These are phyloP conservation scores for Amphiprion percula DNA, from an alignment of 2,113 vertebrate genomes.

Conservation along the genomic window DNA sequence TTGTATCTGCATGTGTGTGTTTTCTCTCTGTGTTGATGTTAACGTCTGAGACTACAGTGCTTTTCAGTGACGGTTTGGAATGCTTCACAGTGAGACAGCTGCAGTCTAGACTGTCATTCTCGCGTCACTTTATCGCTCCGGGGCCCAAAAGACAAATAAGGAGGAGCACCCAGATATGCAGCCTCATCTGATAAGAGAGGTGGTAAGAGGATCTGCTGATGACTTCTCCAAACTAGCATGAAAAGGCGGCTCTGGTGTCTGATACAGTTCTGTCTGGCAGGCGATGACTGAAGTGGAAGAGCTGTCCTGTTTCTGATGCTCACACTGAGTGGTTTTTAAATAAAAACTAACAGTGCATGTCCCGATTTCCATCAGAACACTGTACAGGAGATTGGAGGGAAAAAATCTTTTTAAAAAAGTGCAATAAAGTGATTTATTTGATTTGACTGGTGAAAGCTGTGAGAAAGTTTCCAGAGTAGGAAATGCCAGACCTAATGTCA, in stretches of 20 bases:
- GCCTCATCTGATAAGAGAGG: constrained; percentile 73
- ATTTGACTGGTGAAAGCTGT: constrained; percentile 47
- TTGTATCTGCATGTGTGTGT: constrained; percentile 15
- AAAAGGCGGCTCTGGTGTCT: constrained; percentile 53
- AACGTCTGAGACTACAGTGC: constrained; percentile 32
- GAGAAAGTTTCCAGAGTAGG: constrained; percentile 68
- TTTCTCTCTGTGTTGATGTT: neutral
- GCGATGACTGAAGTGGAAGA: constrained; percentile 49
- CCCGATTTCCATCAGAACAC: neutral
- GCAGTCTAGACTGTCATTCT: constrained; percentile 80
- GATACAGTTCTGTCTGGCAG: constrained; percentile 19
- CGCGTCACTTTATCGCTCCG: constrained; percentile 62
- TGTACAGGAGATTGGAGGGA: neutral
- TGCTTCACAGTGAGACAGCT: constrained; percentile 73
- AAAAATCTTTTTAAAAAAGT: neutral
- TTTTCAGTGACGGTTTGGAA: constrained; percentile 64
- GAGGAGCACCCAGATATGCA: constrained; percentile 66
- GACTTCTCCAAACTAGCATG: constrained; percentile 64
- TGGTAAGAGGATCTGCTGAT: constrained; percentile 70
- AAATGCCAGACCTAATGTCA: constrained; percentile 80
- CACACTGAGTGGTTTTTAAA: neutral
- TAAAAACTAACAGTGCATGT: neutral
- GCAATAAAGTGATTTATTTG: constrained; percentile 27
- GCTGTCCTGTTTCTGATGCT: constrained; percentile 11
- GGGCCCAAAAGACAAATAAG: constrained; percentile 70